phyloP scores from a whole-genome alignment of 2,113 vertebrate species.

The Sminthopsis crassicaudata region DNA sequence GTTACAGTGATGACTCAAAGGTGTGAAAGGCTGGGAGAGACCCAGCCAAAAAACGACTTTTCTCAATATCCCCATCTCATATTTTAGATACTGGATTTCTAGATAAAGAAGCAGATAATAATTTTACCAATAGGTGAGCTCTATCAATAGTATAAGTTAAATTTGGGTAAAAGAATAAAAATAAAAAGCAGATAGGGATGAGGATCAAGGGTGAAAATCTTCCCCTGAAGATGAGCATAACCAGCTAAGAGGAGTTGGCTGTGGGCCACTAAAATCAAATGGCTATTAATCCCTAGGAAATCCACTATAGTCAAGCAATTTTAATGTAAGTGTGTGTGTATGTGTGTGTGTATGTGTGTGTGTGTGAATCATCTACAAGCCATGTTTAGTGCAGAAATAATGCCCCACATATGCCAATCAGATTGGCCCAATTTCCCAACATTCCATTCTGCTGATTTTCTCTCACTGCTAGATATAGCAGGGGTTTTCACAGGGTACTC shows the following conservation, averaged over 20 bases:
- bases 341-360: background rate
- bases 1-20: constrained; percentile 81
- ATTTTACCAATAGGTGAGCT: background rate
- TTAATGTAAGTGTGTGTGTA: constrained; percentile 29
- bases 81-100: constrained; percentile 33
- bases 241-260: constrained; percentile 34
- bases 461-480: constrained; percentile 16
- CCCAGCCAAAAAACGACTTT: background rate
- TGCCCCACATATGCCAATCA: constrained; percentile 55
- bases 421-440: constrained; percentile 49
- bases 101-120: constrained; percentile 1
- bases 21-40: constrained; percentile 75
- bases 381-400: constrained; percentile 62
- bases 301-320: constrained; percentile 25
- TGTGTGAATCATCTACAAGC: constrained; percentile 6
- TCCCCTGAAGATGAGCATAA: constrained; percentile 43
- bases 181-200: constrained; percentile 18
- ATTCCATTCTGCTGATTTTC: constrained; percentile 67
- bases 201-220: constrained; percentile 45
- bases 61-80: background rate
- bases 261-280: constrained; percentile 32
- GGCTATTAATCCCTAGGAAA: constrained; percentile 34
- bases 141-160: background rate
- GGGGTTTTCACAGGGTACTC: constrained; percentile 52
- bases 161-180: background rate